Evolutionary conservation across 37 sponge, comb jelly and placozoan genomes (phyloP).

Genomic region (Tethya wilhelma): DNA sequence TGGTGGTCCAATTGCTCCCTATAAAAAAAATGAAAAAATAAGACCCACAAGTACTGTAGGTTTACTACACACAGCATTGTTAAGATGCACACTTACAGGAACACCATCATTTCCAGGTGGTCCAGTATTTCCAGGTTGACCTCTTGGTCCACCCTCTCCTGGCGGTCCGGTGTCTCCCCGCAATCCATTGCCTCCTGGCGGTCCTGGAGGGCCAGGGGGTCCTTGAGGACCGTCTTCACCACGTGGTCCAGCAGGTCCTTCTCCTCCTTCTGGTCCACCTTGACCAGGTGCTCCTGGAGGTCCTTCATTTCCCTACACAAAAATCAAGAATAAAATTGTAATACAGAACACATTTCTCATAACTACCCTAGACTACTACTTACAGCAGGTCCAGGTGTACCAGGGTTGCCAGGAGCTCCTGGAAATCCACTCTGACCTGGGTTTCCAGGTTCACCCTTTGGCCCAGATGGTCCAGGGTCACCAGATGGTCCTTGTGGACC

Average conservation of each 20-base stretch:
- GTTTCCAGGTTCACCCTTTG: conserved; percentile 23
- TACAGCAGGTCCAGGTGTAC: conserved; percentile 40
- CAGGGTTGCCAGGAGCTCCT: conserved; percentile 17
- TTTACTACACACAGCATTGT: not conserved
- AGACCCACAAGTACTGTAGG: not conserved
- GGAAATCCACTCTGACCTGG: conserved; percentile 23
- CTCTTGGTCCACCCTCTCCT: conserved; percentile 24
- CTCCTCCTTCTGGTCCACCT: conserved; percentile 24
- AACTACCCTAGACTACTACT: no score
- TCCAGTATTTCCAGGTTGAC: conserved; percentile 23
- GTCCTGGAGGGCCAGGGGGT: conserved; percentile 45
- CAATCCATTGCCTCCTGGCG: conserved; percentile 32
- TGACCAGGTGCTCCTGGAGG: conserved; percentile 21
- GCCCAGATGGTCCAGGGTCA: conserved; percentile 44
- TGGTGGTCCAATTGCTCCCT: not conserved
- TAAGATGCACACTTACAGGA: conserved; percentile 5
- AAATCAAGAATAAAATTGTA: no score
- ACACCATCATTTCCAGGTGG: conserved; percentile 47
- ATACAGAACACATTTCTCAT: no score
- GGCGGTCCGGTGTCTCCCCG: conserved; percentile 14
- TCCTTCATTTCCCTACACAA: conserved; percentile 49
- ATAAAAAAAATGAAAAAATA: not conserved
- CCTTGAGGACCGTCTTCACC: conserved; percentile 27
- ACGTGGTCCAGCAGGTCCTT: conserved; percentile 47
- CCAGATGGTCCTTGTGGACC: conserved; percentile 52